Conservation (phyloP, 2,888 invertebrate species). For the Norana najaformis region DNA sequence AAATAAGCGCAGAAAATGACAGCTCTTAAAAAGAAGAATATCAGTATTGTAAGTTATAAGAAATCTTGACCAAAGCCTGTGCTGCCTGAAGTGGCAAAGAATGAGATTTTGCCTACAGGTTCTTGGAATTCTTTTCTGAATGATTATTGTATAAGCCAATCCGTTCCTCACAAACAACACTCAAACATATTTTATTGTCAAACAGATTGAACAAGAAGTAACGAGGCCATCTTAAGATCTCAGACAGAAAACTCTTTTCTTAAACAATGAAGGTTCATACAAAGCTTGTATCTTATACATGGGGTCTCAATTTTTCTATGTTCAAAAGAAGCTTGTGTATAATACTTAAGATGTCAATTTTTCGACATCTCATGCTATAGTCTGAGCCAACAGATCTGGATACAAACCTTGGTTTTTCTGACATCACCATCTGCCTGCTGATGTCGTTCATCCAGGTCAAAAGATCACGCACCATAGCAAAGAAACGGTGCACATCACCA, state of each 20-base stretch:
- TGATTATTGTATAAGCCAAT: neutral
- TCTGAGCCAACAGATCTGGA: neutral
- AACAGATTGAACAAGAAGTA: neutral
- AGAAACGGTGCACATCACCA: constrained; percentile 86
- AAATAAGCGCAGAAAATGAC: neutral
- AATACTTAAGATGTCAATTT: neutral
- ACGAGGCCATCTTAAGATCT: neutral
- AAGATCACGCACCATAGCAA: constrained; percentile 92
- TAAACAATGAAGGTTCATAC: neutral
- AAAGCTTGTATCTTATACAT: neutral
- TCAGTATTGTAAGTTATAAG: neutral
- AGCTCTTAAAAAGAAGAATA: neutral
- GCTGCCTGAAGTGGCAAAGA: neutral
- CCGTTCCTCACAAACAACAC: neutral
- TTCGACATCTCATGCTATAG: neutral
- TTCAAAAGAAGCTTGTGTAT: neutral
- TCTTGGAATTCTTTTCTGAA: neutral
- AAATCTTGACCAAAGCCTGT: neutral
- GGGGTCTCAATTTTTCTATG: neutral
- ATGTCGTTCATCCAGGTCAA: constrained; percentile 99
- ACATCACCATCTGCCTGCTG: constrained; percentile 96
- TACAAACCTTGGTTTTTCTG: constrained; percentile 86
- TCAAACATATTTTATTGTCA: neutral
- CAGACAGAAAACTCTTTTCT: neutral
- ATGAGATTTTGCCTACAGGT: neutral